Base-by-base conservation (phyloP, 2,888 invertebrate genomes). In the Himalopsyche anomala region DNA sequence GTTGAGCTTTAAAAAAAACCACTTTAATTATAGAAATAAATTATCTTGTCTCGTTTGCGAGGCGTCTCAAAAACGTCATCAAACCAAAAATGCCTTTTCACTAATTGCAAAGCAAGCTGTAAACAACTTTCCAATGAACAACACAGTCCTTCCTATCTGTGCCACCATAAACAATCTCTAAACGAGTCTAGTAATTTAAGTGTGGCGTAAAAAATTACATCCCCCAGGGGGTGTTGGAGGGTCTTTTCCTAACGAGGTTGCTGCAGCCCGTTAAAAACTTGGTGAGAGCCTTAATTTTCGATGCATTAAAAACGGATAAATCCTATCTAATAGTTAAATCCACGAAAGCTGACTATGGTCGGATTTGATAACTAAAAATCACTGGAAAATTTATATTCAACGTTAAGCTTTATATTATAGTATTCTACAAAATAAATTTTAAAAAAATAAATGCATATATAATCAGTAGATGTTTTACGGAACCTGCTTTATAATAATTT, bases 271-370 rank as follows among this genome's bases (percentile, higher is more conserved):
- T 62, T 62, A 62, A 62, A 62, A 62, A 19, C 62, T 62, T 62
- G 62, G 62, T 62, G 62, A 62, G 86, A 83, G 81, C 86, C 81
- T 84, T 85, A 80, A 69, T 42, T 81, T 45, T 45, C 81, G 45
- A 69, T 84, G 81, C 86, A 86, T 86, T 84, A 86, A 86, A 83
- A 86, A 86, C 51, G 81, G 74, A 84, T 86, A 86, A 86, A 86
- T 86, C 74, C 42, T 81, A 80, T 40, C 55, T 80, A 81, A 84
- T 80, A 81, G 84, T 81, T 40, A 45, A 55, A 62, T 28, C 11
- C 28, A 19, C 8, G 62, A 62, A 28, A 62, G 62, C 28, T 62
- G 62, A 62, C 15, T 15, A 15, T 51, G 5, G 15, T 51, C 51
- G 12, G 6, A 15, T 15, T 51, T 15, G 15, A 15, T 15, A 51